Evolutionary conservation across 1,140 invertebrate species (phyloP).

Genomic region (Sarcophaga peregrina): DNA sequence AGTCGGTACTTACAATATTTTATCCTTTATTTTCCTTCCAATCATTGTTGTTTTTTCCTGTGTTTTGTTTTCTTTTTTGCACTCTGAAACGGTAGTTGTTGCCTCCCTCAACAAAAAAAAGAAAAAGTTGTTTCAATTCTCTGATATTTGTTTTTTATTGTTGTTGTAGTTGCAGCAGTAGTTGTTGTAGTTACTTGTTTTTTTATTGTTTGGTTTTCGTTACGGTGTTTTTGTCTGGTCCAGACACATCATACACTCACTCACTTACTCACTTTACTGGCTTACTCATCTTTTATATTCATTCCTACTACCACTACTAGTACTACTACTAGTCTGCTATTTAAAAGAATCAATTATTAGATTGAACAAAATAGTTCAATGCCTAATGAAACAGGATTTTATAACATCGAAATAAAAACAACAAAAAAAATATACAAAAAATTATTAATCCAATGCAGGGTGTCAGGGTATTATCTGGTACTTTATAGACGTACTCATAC

Average conservation of each 20-base stretch:
- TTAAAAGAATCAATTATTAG: background rate
- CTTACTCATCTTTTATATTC: background rate
- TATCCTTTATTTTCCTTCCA: background rate
- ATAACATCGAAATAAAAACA: too few relatives aligned
- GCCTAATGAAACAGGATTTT: too few relatives aligned
- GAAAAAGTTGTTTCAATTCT: too few relatives aligned
- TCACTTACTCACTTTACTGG: background rate
- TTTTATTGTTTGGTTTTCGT: slow-evolving; percentile 31
- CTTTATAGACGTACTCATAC: too few relatives aligned
- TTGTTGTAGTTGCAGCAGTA: slow-evolving; percentile 19
- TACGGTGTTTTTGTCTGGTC: slow-evolving; percentile 29
- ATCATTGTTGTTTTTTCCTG: background rate
- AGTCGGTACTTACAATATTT: background rate
- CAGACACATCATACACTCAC: slow-evolving; percentile 26
- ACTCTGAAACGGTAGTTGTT: background rate
- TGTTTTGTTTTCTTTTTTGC: background rate
- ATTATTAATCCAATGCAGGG: too few relatives aligned
- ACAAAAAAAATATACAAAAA: too few relatives aligned
- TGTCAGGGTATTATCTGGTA: too few relatives aligned
- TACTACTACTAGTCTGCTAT: background rate
- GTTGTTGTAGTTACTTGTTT: background rate
- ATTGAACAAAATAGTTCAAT: background rate
- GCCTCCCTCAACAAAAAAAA: slow-evolving; percentile 7
- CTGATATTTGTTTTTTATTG: too few relatives aligned
- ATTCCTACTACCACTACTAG: background rate